phyloP scores from a whole-genome alignment of 2,797 vertebrate genomes.

The Avahi laniger region DNA sequence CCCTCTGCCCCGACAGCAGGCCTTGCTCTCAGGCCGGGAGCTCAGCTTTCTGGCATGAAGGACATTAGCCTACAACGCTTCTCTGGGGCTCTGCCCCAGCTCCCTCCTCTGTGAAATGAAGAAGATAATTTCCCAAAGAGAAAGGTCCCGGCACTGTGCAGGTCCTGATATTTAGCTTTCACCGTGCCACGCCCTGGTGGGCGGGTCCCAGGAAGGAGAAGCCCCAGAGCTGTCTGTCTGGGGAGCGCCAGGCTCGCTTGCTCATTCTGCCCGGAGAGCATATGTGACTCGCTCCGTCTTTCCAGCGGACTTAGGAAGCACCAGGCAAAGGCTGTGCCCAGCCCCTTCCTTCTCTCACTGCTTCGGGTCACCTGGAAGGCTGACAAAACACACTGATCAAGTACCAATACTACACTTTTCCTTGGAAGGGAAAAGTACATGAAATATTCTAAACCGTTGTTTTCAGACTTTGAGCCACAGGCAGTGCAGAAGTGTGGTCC shows the following conservation, averaged over 20 bases:
- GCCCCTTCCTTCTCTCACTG: neutral
- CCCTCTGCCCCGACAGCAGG: neutral
- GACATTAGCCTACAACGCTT: neutral
- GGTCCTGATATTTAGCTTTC: neutral
- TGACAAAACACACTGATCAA: neutral
- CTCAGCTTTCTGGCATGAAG: neutral
- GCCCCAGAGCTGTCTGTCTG: neutral
- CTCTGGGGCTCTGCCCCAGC: neutral
- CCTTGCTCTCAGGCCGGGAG: rapidly evolving
- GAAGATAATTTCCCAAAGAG: neutral
- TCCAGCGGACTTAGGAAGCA: neutral
- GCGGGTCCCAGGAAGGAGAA: rapidly evolving
- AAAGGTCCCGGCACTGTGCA: neutral
- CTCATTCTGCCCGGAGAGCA: neutral
- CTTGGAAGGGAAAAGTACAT: neutral
- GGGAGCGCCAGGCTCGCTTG: rapidly evolving
- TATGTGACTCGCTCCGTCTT: neutral
- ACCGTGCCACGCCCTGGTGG: neutral
- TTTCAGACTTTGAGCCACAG: neutral
- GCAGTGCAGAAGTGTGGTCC: no score
- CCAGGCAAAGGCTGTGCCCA: neutral
- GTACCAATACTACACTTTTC: neutral
- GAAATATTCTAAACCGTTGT: neutral
- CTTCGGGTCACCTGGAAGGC: neutral
- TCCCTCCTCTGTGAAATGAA: neutral